phyloP scores from a whole-genome alignment of 2,113 vertebrate genomes.

The Hoplias malabaricus region DNA sequence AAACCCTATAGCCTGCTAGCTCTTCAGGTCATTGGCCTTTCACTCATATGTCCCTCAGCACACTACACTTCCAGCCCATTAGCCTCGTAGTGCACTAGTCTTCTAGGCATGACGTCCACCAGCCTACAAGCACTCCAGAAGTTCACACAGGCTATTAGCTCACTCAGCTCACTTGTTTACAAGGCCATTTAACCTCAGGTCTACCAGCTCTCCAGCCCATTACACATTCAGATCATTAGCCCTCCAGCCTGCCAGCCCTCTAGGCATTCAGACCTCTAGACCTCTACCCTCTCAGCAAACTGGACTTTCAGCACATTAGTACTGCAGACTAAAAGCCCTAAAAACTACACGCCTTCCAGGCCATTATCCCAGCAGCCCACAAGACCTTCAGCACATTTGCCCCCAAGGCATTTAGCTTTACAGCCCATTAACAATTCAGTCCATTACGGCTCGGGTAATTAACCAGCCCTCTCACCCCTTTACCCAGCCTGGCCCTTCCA shows the following conservation, averaged over 20 bases:
- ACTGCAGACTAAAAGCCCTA: no score
- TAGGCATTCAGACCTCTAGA: neutral
- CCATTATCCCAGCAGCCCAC: neutral
- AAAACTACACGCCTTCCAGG: no score
- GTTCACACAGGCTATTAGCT: neutral
- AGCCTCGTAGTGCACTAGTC: no score
- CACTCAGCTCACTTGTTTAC: neutral
- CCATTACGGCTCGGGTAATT: neutral
- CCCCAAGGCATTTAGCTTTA: neutral
- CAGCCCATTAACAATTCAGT: no score
- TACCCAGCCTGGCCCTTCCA: no score
- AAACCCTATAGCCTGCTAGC: neutral
- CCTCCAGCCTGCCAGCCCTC: neutral
- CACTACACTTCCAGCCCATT: no score
- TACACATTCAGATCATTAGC: neutral
- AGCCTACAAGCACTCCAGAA: neutral
- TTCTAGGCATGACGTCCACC: neutral
- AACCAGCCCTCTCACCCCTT: neutral
- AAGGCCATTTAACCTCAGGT: neutral
- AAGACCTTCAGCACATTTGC: neutral
- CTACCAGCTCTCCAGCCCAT: no score
- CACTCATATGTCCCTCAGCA: neutral
- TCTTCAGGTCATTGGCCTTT: neutral
- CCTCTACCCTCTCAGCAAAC: neutral
- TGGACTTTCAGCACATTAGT: neutral